Conservation (phyloP, 2,113 vertebrate genomes). For the Alexandromys fortis region DNA sequence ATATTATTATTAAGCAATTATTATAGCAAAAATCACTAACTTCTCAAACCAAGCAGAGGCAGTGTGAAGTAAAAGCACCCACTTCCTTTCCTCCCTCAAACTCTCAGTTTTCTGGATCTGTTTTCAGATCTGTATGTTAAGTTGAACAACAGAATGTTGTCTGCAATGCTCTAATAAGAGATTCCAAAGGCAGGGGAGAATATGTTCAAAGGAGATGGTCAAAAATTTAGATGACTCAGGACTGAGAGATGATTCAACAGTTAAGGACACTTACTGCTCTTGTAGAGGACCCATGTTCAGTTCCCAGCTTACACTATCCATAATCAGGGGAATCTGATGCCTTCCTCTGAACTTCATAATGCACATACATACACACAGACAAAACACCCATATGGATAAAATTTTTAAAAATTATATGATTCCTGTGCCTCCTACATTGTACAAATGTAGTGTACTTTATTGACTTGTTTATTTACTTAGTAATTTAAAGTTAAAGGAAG, state of each 20-base stretch:
- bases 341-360: neutral
- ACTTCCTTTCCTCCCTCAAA: neutral
- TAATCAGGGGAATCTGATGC: neutral
- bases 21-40: conserved; percentile 6
- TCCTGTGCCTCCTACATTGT: neutral
- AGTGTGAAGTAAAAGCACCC: neutral
- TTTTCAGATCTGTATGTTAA: neutral
- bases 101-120: neutral
- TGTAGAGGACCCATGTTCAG: neutral
- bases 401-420: neutral
- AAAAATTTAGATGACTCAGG: neutral
- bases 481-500: neutral
- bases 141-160: neutral
- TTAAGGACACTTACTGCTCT: neutral
- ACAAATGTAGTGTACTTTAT: neutral
- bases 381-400: neutral
- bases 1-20: conserved; percentile 52
- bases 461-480: neutral
- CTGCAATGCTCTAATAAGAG: neutral
- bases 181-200: neutral
- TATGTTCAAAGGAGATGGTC: neutral
- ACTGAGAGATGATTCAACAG: neutral
- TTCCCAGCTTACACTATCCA: neutral
- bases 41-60: neutral
- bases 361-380: neutral